Percentiles rank a stretch among this genome's conserved stretches.
Conservation (phyloP, 2,888 invertebrate genomes). For the Luperina nickerlii region DNA sequence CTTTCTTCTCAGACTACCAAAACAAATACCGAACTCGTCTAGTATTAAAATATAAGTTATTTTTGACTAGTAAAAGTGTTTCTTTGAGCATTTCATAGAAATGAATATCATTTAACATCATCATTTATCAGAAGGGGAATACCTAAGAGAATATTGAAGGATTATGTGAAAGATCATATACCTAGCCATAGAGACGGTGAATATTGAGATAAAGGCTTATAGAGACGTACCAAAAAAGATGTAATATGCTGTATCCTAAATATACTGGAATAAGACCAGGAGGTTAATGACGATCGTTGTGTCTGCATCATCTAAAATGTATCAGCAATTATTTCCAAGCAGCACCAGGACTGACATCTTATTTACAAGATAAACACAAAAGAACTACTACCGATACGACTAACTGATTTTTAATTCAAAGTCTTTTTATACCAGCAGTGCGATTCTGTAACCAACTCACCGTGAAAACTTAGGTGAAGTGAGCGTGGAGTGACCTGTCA, state of each 20-base stretch:
- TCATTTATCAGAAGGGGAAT: background rate
- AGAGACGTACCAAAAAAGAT: background rate
- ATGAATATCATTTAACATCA: background rate
- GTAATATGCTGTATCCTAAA: background rate
- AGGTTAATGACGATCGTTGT: background rate
- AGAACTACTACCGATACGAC: conserved; percentile 1
- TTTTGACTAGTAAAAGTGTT: too few species aligned
- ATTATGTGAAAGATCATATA: too few species aligned
- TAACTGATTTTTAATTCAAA: conserved; percentile 10
- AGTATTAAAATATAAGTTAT: too few species aligned
- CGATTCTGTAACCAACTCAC: too few species aligned
- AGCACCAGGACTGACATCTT: background rate
- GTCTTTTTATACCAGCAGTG: conserved; percentile 26
- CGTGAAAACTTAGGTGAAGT: too few species aligned
- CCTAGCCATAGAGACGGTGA: background rate
- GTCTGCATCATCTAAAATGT: background rate
- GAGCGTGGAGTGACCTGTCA: too few species aligned
- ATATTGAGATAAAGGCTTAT: background rate
- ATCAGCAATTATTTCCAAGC: background rate
- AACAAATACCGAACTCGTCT: too few species aligned
- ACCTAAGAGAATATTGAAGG: too few species aligned
- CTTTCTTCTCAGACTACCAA: background rate
- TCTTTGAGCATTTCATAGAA: too few species aligned
- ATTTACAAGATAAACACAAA: conserved; percentile 1
- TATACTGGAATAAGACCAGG: too few species aligned